Evolutionary conservation across 2,888 invertebrate species (phyloP).

Genomic region (Rhamnusium bicolor): DNA sequence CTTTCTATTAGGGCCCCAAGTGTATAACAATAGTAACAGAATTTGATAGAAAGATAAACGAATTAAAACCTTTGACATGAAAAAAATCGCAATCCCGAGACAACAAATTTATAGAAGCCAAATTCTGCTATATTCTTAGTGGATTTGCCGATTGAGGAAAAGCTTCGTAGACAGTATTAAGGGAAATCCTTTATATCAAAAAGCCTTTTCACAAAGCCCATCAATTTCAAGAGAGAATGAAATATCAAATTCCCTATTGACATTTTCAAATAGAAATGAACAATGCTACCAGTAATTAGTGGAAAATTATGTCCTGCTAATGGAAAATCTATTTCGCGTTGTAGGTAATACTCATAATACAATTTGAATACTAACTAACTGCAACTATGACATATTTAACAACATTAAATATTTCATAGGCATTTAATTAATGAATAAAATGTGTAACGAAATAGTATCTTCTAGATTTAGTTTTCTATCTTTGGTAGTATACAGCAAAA

Average conservation of each 20-base stretch:
- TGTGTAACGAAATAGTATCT: no score
- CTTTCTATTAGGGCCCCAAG: no score
- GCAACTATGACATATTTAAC: neutral
- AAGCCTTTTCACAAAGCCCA: neutral
- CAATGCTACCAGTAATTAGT: neutral
- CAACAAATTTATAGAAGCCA: neutral
- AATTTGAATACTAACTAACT: neutral
- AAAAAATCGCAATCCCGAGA: neutral
- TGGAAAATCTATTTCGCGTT: slow-evolving; percentile 1
- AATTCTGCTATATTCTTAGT: neutral
- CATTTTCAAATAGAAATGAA: neutral
- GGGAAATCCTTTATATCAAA: neutral
- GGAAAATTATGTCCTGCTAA: slow-evolving; percentile 4
- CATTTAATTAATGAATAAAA: no score
- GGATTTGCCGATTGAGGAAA: neutral
- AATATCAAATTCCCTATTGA: neutral
- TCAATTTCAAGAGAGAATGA: neutral
- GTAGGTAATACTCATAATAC: neutral
- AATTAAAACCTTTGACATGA: neutral
- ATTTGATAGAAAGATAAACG: neutral
- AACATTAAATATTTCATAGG: neutral
- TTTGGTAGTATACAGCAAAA: no score
- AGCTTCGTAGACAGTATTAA: neutral
- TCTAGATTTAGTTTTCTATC: no score
- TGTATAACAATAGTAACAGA: neutral